A percentile compares a stretch with the other conserved stretches of the same genome.
phyloP scores from a whole-genome alignment of 1,140 invertebrate genomes.

The Lamellibrachia luymesi region DNA sequence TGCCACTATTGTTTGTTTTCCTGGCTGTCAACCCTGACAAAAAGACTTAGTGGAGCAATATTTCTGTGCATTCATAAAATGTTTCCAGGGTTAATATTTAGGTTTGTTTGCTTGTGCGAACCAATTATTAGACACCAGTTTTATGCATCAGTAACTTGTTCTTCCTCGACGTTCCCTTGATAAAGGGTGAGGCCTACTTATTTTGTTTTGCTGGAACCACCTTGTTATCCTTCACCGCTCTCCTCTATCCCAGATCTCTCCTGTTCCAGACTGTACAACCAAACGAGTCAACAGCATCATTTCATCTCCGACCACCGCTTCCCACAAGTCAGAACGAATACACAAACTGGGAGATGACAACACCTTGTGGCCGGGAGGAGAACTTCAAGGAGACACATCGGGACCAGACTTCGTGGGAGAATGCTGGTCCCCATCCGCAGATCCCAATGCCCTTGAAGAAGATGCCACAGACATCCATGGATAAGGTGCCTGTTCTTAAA shows the following conservation, averaged over 20 bases:
- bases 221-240: background rate
- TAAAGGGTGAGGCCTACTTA: background rate
- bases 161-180: background rate
- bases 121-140: background rate
- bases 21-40: no score
- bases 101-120: no score
- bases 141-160: background rate
- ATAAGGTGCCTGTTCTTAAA: background rate
- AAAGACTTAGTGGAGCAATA: no score
- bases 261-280: background rate
- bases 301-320: background rate
- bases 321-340: background rate
- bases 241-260: background rate
- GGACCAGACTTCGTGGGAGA: background rate
- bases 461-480: background rate
- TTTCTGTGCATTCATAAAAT: no score
- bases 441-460: background rate
- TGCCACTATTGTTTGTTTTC: no score
- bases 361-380: background rate
- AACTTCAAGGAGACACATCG: background rate
- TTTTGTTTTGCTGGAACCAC: background rate
- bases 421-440: background rate
- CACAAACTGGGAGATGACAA: background rate
- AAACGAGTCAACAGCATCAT: background rate
- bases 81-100: no score